Evolutionary conservation across 1,140 invertebrate genomes (phyloP), one percentile per base, ranked within the genome.

Genomic region (Cherax destructor): DNA sequence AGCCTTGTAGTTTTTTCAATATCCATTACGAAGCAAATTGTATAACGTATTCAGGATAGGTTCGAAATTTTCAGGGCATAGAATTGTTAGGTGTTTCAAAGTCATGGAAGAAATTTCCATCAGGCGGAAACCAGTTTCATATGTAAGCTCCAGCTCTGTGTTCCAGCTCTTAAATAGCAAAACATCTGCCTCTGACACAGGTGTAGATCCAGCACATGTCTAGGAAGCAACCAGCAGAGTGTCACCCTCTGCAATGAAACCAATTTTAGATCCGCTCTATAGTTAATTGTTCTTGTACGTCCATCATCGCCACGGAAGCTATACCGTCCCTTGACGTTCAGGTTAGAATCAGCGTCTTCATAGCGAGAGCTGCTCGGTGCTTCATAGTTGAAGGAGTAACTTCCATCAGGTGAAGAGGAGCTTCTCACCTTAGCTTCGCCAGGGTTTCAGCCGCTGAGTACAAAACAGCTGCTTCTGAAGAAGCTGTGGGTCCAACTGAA

Each of bases 241-340:
- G 11, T 74, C 69, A 24, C 69, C 69, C 24, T 74, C 69, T 1
- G 69, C 69, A 30, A 74, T n/a, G 30, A 30, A 74, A 9, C 69
- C 69, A 74, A n/a, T 74, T 30, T 30, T 11, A 24, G 69, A 16
- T 10, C 69, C 24, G 69, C 69, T 30, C 6, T 74, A n/a, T 74
- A 74, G 5, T 3, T 74, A 11, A 74, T 30, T 0, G 69, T 30
- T 30, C 69, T 74, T 11, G 69, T 74, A 10, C 69, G 69, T 30
- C 69, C 69, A 74, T 74, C 69, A 30, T 30, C 69, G 4, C 24
- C 21, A 74, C 69, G 47, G 87, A 94, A 94, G 72, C 94, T 94
- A 92, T 94, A 94, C 21, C 91, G 90, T 77, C 94, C 94, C 5
- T 92, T 86, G 0, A 94, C 93, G 47, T 89, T 93, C 4, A 94